Conservation (phyloP, 2,888 invertebrate genomes). For the Octonoba sinensis region DNA sequence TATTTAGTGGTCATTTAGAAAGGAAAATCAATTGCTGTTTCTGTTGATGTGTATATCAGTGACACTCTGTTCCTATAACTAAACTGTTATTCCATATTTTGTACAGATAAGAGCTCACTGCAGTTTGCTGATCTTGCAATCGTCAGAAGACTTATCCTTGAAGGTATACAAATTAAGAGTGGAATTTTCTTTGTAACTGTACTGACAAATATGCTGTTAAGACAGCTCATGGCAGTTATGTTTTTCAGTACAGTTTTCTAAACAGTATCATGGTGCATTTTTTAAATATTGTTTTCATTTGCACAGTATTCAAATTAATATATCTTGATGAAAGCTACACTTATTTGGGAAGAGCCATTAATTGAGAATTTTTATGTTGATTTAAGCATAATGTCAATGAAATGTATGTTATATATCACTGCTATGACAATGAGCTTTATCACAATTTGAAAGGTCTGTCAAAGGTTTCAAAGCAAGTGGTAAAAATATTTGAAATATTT, state of each 20-base stretch:
- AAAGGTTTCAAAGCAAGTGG: too few species aligned
- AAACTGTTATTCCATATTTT: conserved; percentile 50
- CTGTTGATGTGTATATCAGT: conserved; percentile 29
- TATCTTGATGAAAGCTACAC: too few species aligned
- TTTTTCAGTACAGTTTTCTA: background rate
- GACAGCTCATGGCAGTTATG: conserved; percentile 1
- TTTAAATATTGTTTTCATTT: too few species aligned
- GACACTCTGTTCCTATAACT: conserved; percentile 37
- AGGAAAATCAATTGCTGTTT: conserved; percentile 2
- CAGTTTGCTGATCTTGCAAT: conserved; percentile 51
- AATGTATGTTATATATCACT: too few species aligned
- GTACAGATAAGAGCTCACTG: conserved; percentile 54
- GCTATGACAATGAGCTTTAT: too few species aligned
- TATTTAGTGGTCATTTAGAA: background rate
- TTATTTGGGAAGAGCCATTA: too few species aligned
- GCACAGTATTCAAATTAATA: too few species aligned
- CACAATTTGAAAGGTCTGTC: too few species aligned
- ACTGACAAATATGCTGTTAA: background rate
- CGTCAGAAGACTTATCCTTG: conserved; percentile 54
- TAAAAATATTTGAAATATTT: too few species aligned
- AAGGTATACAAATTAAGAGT: conserved; percentile 33
- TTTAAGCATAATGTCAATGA: too few species aligned
- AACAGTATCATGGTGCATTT: too few species aligned
- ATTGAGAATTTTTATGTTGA: too few species aligned
- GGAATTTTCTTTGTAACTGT: background rate